A percentile compares a stretch with the other conserved stretches of the same genome.
Conservation (phyloP, 1,140 invertebrate genomes). For the Drosophila mojavensis region DNA sequence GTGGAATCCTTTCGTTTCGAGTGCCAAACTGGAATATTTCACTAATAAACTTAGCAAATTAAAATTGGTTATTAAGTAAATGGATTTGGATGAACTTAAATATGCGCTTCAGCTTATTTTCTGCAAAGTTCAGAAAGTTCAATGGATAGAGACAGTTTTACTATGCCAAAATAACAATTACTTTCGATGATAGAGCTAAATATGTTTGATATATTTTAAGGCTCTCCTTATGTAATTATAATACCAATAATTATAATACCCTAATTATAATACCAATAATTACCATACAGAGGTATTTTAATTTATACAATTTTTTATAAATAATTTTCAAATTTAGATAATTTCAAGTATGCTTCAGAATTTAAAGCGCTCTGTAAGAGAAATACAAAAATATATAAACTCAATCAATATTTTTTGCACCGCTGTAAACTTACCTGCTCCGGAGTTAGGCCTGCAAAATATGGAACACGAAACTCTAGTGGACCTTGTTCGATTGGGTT, state of each 20-base stretch:
- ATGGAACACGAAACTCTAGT: neutral
- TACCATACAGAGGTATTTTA: no score
- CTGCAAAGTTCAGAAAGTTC: no score
- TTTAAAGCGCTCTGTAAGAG: constrained; percentile 3
- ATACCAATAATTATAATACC: no score
- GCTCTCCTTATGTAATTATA: no score
- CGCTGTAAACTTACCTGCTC: constrained; percentile 11
- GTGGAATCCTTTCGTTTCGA: neutral
- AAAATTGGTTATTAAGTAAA: constrained; percentile 42
- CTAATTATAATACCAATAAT: no score
- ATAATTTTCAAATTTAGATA: neutral
- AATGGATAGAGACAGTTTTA: no score
- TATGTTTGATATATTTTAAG: no score
- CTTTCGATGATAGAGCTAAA: no score
- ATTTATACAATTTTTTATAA: neutral
- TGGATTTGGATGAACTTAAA: constrained; percentile 11
- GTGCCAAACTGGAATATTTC: constrained; percentile 23
- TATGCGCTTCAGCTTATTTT: no score
- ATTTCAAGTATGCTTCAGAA: neutral
- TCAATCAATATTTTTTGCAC: neutral
- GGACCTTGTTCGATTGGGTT: neutral
- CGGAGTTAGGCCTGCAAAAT: constrained; percentile 15
- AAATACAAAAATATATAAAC: neutral
- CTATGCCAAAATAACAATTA: no score
- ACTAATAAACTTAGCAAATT: constrained; percentile 23